Percentiles rank a stretch among this genome's conserved stretches.
These are phyloP conservation scores for Enteromius radiatus DNA, from an alignment of 2,797 vertebrate species.

Conservation along the genomic window DNA sequence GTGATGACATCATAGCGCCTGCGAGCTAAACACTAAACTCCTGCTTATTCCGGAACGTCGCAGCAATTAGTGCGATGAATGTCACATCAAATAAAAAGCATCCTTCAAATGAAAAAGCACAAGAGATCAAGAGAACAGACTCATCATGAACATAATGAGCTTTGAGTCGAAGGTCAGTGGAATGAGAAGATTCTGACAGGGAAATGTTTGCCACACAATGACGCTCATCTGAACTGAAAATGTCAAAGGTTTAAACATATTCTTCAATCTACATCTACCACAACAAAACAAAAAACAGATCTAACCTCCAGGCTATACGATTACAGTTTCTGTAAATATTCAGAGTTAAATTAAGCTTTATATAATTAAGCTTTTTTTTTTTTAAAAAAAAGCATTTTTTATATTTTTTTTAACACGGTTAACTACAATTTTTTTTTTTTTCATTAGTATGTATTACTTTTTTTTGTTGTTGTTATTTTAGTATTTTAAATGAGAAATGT, in stretches of 20 bases:
- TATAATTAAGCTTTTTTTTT: background rate
- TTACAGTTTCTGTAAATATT: background rate
- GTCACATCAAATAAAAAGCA: conserved; percentile 14
- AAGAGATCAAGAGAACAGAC: background rate
- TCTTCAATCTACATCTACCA: background rate
- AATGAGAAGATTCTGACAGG: background rate
- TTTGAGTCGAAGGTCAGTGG: background rate
- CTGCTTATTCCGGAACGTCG: background rate
- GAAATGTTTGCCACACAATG: background rate
- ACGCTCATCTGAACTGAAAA: conserved; percentile 19
- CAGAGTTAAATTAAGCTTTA: background rate
- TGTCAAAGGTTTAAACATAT: conserved; percentile 10
- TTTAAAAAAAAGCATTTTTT: too few species aligned
- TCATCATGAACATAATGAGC: background rate
- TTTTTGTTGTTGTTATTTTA: background rate
- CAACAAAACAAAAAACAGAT: background rate
- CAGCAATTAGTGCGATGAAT: background rate
- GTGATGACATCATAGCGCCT: background rate
- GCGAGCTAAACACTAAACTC: background rate
- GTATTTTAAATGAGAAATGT: background rate
- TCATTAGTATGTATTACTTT: too few species aligned
- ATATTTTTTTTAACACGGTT: too few species aligned
- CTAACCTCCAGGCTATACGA: background rate
- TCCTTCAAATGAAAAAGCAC: background rate
- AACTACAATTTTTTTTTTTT: too few species aligned